phyloP scores from a whole-genome alignment of 92 coral and sea anemone genomes.

The Zoanthus sociatus region DNA sequence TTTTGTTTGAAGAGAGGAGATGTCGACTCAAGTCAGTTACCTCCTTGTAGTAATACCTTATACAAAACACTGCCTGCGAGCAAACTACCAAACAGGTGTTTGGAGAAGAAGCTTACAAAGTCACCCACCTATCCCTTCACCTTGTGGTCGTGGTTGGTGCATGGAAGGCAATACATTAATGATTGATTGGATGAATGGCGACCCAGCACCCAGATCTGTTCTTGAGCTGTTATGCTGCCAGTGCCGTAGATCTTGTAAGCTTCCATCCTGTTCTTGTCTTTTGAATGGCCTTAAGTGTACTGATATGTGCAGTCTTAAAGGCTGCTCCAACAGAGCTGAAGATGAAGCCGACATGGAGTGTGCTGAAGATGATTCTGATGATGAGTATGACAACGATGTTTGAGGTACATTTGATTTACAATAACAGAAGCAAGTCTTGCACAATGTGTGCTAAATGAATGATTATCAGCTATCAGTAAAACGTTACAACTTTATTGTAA shows the following conservation, averaged over 20 bases:
- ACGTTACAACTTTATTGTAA: too few species aligned
- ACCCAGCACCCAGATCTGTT: constrained; percentile 55
- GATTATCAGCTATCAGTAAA: too few species aligned
- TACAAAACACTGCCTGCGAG: constrained; percentile 36
- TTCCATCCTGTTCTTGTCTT: too few species aligned
- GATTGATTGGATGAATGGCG: constrained; percentile 56
- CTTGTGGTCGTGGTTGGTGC: constrained; percentile 60
- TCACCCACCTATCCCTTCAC: constrained; percentile 43
- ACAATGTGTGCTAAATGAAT: too few species aligned
- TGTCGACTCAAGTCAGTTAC: constrained; percentile 64
- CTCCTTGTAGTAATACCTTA: constrained; percentile 50
- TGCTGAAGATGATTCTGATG: too few species aligned
- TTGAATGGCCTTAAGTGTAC: neutral
- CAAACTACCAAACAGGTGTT: constrained; percentile 45
- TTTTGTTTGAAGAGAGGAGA: constrained; percentile 58
- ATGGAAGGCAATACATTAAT: constrained; percentile 25
- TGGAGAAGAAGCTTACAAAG: constrained; percentile 1
- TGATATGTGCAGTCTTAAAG: neutral
- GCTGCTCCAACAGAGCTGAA: too few species aligned
- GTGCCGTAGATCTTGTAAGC: neutral
- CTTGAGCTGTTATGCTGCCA: constrained; percentile 50
- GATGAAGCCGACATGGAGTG: too few species aligned
- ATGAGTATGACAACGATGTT: too few species aligned
- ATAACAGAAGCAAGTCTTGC: too few species aligned
- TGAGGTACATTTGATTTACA: too few species aligned